Base-by-base conservation (phyloP, 2,113 vertebrate species). In the Pangasianodon gigas region DNA sequence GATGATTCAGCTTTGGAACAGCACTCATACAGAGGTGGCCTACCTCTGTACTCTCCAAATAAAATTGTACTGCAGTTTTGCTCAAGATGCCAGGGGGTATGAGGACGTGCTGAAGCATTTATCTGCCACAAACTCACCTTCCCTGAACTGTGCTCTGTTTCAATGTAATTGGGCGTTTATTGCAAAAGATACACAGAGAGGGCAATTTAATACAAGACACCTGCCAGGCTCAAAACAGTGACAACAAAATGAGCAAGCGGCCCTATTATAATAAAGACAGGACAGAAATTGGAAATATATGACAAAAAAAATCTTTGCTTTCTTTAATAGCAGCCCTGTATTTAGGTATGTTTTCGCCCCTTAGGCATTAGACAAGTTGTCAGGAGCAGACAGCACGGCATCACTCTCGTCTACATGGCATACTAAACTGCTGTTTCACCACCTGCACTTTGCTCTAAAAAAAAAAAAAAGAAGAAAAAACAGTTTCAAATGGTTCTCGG, bases 301-400 rank as follows among this genome's bases (percentile, higher is more conserved):
- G 65, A 81, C 29, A 80, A 80, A 54, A 84, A 65, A 48, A 67
- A 82, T 37, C 13, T 52, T 37, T 41, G 32, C 44, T 67, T 89
- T 44, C 37, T 89, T 80, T 86, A 80, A 80, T 69, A 86, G 74
- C 56, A 80, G 83, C 51, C 44, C 71, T 51, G 32, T 79, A 89
- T 86, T 89, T 86, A 67, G 84, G 37, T 69, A 69, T 54, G 74
- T 46, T 89, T 79, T 62, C 26, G 5, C 48, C 71, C 74, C 71
- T 29, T 52, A 86, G 83, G 86, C 87, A 58, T 84, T 87, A 90
- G 83, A 71, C 88, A 86, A 84, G 62, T 82, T 89, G 89, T 83
- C 81, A 86, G 85, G 80, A 44, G 48, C 85, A 77, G 81, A 60
- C 58, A 85, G 67, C 52, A 89, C 29, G 41, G 60, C 41, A 80